Conservation (phyloP, 2,888 invertebrate genomes). For the Dorcus parallelipipedus region DNA sequence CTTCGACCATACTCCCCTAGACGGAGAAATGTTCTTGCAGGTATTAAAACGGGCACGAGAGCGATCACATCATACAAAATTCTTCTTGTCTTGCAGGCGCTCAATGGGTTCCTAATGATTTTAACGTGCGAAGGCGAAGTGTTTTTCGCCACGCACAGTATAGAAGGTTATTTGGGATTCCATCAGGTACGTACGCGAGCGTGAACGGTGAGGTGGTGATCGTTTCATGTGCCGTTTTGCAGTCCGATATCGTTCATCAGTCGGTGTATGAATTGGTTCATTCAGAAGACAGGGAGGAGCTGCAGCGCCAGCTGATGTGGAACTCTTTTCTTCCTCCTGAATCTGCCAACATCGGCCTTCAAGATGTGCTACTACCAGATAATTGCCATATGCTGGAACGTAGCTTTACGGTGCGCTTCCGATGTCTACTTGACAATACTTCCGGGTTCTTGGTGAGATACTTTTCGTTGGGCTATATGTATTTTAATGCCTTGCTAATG, state of each 20-base stretch:
- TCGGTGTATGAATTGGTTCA: conserved; percentile 98
- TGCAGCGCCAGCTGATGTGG: conserved; percentile 93
- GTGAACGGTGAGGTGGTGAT: conserved; percentile 14
- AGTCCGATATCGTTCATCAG: conserved; percentile 99
- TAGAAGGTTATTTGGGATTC: conserved; percentile 99
- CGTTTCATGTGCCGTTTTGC: conserved; percentile 45
- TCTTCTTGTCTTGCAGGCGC: conserved; percentile 66
- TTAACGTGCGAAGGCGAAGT: conserved; percentile 99
- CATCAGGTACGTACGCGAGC: conserved; percentile 80
- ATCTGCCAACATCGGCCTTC: conserved; percentile 72
- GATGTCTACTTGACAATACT: conserved; percentile 98
- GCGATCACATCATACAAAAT: background rate
- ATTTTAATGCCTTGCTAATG: conserved; percentile 23
- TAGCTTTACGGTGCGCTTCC: conserved; percentile 97
- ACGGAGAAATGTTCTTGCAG: conserved; percentile 94
- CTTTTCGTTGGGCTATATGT: background rate
- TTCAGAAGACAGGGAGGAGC: conserved; percentile 97
- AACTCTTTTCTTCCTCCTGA: conserved; percentile 86
- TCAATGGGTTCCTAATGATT: conserved; percentile 99
- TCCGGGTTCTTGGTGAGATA: conserved; percentile 93
- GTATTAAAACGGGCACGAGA: conserved; percentile 50
- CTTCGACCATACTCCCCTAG: conserved; percentile 86
- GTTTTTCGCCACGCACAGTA: conserved; percentile 99
- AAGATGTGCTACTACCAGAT: conserved; percentile 86
- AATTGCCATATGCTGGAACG: conserved; percentile 88